Conservation (phyloP, 2,797 vertebrate species). For the Sebastes jordani region DNA sequence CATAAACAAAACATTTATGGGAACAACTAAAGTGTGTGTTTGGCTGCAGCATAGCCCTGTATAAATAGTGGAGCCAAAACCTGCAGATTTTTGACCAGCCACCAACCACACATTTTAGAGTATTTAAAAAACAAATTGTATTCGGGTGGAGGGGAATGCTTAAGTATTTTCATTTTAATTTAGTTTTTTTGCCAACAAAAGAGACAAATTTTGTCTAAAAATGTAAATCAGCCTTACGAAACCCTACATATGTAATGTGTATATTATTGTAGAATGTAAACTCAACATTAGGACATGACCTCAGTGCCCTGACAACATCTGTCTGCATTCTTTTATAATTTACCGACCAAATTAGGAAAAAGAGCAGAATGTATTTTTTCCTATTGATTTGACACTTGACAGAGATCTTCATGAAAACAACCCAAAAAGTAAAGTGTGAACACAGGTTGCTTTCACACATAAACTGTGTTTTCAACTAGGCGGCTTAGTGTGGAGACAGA, state of each 20-base stretch:
- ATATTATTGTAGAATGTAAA: neutral
- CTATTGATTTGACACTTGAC: neutral
- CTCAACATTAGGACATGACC: neutral
- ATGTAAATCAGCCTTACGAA: neutral
- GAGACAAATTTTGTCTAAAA: neutral
- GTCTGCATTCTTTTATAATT: neutral
- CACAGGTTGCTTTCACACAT: neutral
- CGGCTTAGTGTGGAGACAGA: neutral
- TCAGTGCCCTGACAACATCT: neutral
- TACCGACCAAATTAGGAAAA: neutral
- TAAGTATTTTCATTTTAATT: neutral
- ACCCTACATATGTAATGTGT: neutral
- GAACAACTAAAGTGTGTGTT: neutral
- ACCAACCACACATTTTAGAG: neutral
- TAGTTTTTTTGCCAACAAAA: neutral
- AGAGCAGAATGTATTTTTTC: neutral
- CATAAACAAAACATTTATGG: neutral
- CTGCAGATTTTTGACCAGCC: neutral
- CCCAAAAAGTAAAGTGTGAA: neutral
- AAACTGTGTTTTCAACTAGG: neutral
- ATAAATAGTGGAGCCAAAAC: neutral
- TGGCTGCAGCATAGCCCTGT: neutral
- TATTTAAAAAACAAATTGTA: neutral
- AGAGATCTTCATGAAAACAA: neutral
- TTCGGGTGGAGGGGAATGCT: neutral